A percentile compares a stretch with the other conserved stretches of the same genome.
Evolutionary conservation across 2,797 vertebrate genomes (phyloP).

Genomic region (Sebastes itinus): DNA sequence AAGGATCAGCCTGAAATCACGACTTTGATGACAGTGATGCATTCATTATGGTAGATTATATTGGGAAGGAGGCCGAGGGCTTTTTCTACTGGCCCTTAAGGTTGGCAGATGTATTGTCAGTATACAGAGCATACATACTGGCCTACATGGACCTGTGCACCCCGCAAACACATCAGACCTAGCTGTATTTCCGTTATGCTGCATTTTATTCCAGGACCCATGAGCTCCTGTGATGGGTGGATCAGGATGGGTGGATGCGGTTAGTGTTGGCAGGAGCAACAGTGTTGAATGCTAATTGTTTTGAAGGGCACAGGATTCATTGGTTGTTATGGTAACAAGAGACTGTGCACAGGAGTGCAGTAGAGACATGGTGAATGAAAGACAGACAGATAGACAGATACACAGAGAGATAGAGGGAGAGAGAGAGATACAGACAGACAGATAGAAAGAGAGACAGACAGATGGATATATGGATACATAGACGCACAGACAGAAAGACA

Average conservation of each 20-base stretch:
- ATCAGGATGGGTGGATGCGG: slow-evolving; percentile 58
- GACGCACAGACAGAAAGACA: background rate
- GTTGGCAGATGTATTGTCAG: slow-evolving; percentile 22
- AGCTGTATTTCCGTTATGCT: slow-evolving; percentile 30
- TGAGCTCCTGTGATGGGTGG: slow-evolving; percentile 53
- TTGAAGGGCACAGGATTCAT: slow-evolving; percentile 80
- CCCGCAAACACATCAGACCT: slow-evolving; percentile 7
- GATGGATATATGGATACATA: background rate
- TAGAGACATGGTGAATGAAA: slow-evolving; percentile 35
- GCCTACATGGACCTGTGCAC: background rate
- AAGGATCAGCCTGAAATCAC: slow-evolving; percentile 54
- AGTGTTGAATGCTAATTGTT: slow-evolving; percentile 84
- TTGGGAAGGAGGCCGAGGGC: slow-evolving; percentile 18
- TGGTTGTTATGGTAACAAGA: slow-evolving; percentile 82
- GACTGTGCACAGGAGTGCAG: slow-evolving; percentile 55
- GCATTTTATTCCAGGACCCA: slow-evolving; percentile 25
- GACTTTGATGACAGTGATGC: slow-evolving; percentile 36
- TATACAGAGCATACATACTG: slow-evolving; percentile 3
- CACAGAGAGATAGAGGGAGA: background rate
- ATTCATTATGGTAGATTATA: slow-evolving; percentile 59
- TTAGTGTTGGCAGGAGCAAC: slow-evolving; percentile 68
- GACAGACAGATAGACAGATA: background rate
- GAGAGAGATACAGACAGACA: background rate
- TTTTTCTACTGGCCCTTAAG: slow-evolving; percentile 22
- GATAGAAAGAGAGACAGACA: too few species aligned